Evolutionary conservation across 2,113 vertebrate species (phyloP), one percentile per base, ranked within the genome.

Genomic region (Thomomys bottae): DNA sequence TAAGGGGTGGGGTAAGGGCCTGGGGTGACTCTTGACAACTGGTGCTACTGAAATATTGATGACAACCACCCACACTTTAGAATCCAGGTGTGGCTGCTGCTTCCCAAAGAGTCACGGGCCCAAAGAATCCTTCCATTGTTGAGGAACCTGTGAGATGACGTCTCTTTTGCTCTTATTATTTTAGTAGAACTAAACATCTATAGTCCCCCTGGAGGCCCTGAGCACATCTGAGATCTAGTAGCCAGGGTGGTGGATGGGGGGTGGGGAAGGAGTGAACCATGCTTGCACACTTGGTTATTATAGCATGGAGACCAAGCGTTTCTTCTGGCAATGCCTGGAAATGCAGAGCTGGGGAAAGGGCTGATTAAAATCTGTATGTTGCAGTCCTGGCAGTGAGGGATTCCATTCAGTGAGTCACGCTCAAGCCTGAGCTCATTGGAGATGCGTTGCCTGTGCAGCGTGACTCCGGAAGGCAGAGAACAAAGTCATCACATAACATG

Each of bases 351-450:
- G 40, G 23, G 28, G 78, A 79, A 57, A 67, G 45, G 61, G n/a
- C 63, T 70, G 61, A 91, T 61, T 32, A 0, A 6, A 32, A 77
- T 90, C 79, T 79, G 34, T 20, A 7, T 49, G n/a, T 76, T 42
- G 59, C 75, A 68, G 30, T 57, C 57, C 77, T 87, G 45, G 75
- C 85, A 85, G 45, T 75, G 32, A 18, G 0, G 38, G 2, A 42
- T 0, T 8, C 15, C 38, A 42, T 15, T 45, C 34, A 2, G 1
- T 89, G 94, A 95, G 85, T 95, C 93, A 92, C 70, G 15, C n/a
- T 91, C 89, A 88, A 72, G 93, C 75, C 94, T 77, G 67, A 95
- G 90, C 88, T 87, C 80, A 81, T 76, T 84, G 0, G 28, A 42
- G 73, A 32, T 3, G 9, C 21, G n/a, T 6, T 63, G 28, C 71